Evolutionary conservation across 2,113 vertebrate genomes (phyloP), one percentile per base, ranked within the genome.

Genomic region (human): DNA sequence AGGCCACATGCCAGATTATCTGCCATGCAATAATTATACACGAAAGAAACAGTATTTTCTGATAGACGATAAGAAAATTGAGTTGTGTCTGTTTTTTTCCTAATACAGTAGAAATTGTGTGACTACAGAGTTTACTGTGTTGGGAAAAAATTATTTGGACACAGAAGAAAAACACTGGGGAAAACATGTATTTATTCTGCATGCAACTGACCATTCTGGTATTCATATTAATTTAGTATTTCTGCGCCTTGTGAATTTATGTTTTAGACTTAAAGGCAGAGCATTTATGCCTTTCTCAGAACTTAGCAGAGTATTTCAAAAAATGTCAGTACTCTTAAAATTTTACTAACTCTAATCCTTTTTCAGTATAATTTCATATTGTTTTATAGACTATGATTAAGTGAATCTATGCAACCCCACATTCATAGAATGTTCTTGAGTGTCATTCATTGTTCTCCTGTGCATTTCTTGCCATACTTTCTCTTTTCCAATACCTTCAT

Each of bases 391-490:
- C 7, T 27, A 22, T 10, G 2, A 55, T 20, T 50, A 87, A 68
- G 35, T 32, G 11, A 70, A 25, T 32, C 14, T 61, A 12, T 57
- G 72, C 30, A 50, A 10, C 5, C 16, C 2, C 3, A 55, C 13
- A 61, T 40, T 61, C 11, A 52, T 1, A 43, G n/a, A 48, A 38
- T 23, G 1, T 45, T 61, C 16, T 72, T 3, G 9, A 61, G n/a
- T 20, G 12, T 66, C 8, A 55, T 20, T 80, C 32, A 55, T 8
- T 10, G 4, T n/a, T 35, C 16, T 59, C 9, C 4, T 66, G 9
- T 3, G 10, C 1, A 3, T 61, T 45, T 13, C 18, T 50, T n/a
- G 1, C 6, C 22, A 17, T 2, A 22, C 0, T 43, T 66, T 48
- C 30, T 57, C 78, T 66, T 66, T 14, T 25, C 20, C 27, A 27